A percentile compares a stretch with the other conserved stretches of the same genome.
phyloP scores from a whole-genome alignment of 2,888 invertebrate genomes.

The Leuctra nigra region DNA sequence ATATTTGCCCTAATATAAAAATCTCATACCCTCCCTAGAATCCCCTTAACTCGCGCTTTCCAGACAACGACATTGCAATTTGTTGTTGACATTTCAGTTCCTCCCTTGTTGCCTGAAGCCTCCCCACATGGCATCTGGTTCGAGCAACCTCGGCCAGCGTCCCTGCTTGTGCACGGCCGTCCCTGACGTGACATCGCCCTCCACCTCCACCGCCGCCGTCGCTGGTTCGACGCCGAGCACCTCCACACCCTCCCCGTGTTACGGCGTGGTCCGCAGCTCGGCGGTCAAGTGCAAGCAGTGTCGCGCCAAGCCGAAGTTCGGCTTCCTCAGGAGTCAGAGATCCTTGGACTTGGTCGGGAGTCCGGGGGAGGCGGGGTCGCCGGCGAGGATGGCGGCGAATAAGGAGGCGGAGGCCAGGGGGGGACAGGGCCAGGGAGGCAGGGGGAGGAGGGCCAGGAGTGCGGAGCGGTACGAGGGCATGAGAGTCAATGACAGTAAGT shows the following conservation, averaged over 20 bases:
- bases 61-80: too few species aligned
- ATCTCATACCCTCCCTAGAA: too few species aligned
- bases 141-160: too few species aligned
- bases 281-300: slow-evolving; percentile 23
- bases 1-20: too few species aligned
- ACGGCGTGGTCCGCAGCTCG: background rate
- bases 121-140: too few species aligned
- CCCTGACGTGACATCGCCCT: too few species aligned
- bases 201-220: background rate
- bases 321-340: slow-evolving; percentile 25
- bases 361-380: slow-evolving; percentile 29
- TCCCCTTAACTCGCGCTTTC: too few species aligned
- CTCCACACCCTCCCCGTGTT: background rate
- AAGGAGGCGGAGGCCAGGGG: slow-evolving; percentile 29
- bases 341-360: slow-evolving; percentile 26
- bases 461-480: slow-evolving; percentile 35
- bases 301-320: slow-evolving; percentile 25
- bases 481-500: slow-evolving; percentile 29
- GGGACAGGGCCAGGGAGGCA: slow-evolving; percentile 24
- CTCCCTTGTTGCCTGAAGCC: too few species aligned
- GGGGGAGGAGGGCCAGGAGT: slow-evolving; percentile 31
- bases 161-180: too few species aligned
- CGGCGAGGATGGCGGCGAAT: slow-evolving; percentile 30
- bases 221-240: background rate
- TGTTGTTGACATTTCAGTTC: too few species aligned